Percentiles rank a stretch among this genome's conserved stretches.
These are phyloP conservation scores for Serranus cabrilla DNA, from an alignment of 2,797 vertebrate species.

Conservation along the genomic window DNA sequence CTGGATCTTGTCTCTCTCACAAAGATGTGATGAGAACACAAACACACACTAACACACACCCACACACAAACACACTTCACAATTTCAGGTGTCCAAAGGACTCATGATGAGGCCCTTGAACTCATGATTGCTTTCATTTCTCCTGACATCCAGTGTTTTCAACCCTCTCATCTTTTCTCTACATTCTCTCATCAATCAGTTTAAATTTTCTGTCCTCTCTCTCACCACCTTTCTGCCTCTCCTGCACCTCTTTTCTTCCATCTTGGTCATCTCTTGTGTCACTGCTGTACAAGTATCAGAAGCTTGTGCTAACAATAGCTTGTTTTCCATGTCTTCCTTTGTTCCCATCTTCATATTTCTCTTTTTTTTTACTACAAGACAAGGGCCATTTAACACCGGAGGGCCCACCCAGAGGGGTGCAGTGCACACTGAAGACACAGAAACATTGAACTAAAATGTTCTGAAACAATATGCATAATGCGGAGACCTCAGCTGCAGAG, in stretches of 20 bases:
- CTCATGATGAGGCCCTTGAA: constrained; percentile 33
- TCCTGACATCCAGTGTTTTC: constrained; percentile 5
- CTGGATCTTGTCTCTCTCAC: not conserved
- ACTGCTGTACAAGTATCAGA: constrained; percentile 17
- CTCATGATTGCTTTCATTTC: constrained; percentile 43
- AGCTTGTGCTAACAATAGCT: constrained; percentile 34
- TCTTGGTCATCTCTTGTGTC: constrained; percentile 26
- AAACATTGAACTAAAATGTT: constrained; percentile 8
- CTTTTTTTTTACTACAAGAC: constrained; percentile 32
- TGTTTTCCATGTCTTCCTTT: constrained; percentile 21
- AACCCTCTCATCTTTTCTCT: constrained; percentile 1
- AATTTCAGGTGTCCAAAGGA: constrained; percentile 9
- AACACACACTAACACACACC: not conserved
- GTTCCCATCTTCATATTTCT: constrained; percentile 38
- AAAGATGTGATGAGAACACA: too few relatives aligned
- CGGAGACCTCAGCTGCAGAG: not conserved
- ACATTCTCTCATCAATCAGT: not conserved
- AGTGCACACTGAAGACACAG: not conserved
- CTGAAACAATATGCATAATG: constrained; percentile 9
- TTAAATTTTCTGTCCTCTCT: not conserved
- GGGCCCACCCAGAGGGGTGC: constrained; percentile 24
- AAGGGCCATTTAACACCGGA: constrained; percentile 54
- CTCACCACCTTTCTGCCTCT: not conserved
- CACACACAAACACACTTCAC: not conserved
- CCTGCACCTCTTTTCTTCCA: not conserved